Base-by-base conservation (phyloP, 2,113 vertebrate species). In the Carlito syrichta region DNA sequence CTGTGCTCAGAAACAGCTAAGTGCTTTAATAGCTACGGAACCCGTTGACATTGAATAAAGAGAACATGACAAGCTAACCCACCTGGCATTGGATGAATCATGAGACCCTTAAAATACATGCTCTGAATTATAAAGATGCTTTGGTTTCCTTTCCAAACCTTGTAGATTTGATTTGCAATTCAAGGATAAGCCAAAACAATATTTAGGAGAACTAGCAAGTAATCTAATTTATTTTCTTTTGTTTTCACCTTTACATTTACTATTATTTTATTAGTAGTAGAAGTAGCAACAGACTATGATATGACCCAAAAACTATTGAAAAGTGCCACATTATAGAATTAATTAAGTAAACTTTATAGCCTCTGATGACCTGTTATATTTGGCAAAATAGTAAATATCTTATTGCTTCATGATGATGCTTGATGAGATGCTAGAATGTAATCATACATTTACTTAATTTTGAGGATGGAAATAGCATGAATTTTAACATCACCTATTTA, bases 1-100 rank as follows among this genome's bases (percentile, higher is more conserved):
- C 22, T 99, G 99, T 90, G 99, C 99, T 38, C 99, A 99, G 96
- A 99, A 99, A 81, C 99, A 99, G 92, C 96, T 99, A 91, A 97
- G 96, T 14, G 74, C 98, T 86, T 97, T 99, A 63, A 97, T 99
- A 93, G 98, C 98, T 40, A 98, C 98, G 13, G 98, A 98, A 35
- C 95, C 98, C 52, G 16, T 82, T 11, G 76, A 97, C 89, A 45
- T 92, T 48, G 98, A 98, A 54, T 98, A 96, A 97, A 96, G 68
- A 95, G 60, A 94, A 76, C 95, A 7, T 91, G 93, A 89, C 43
- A 23, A 82, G 93, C 81, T 86, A 30, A 35, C 76, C 79, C 11
- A 50, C 8, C 52, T 93, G 85, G 83, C 68, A n/a, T 10, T 32
- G 13, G 45, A 40, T 90, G 81, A 73, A 77, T 96, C 95, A 32